phyloP scores from a whole-genome alignment of 2,797 vertebrate genomes.

The Cichlasoma orientale region DNA sequence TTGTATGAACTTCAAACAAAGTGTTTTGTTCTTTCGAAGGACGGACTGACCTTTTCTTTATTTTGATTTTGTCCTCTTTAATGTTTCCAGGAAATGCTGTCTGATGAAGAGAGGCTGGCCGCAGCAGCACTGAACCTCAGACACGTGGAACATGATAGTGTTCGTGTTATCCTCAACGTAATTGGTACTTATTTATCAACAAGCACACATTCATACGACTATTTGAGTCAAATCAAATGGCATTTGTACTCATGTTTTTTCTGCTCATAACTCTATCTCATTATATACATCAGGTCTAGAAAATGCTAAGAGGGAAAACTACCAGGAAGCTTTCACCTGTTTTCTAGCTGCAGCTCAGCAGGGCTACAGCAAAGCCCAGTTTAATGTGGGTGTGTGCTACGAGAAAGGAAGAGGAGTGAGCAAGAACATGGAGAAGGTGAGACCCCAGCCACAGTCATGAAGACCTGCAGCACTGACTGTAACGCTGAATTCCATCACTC shows the following conservation, averaged over 20 bases:
- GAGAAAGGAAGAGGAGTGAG: slow-evolving; percentile 88
- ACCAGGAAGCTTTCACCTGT: slow-evolving; percentile 84
- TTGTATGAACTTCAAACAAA: not conserved
- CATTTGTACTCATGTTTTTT: rapidly evolving
- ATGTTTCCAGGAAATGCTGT: slow-evolving; percentile 43
- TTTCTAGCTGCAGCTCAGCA: slow-evolving; percentile 88
- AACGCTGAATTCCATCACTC: not conserved
- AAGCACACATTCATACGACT: not conserved
- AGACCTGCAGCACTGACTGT: too few relatives aligned
- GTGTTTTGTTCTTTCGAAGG: not conserved
- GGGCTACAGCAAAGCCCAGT: slow-evolving; percentile 93
- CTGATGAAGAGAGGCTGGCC: slow-evolving; percentile 75
- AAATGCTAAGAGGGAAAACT: slow-evolving; percentile 77
- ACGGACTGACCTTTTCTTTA: not conserved
- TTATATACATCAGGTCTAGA: slow-evolving; percentile 82
- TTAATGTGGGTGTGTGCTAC: slow-evolving; percentile 91
- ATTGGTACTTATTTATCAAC: slow-evolving; percentile 70
- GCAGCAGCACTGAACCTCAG: slow-evolving; percentile 83
- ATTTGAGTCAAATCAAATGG: not conserved
- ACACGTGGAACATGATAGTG: slow-evolving; percentile 81
- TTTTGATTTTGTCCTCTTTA: not conserved
- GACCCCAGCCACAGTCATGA: rapidly evolving
- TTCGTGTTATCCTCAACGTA: slow-evolving; percentile 86
- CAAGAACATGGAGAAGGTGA: slow-evolving; percentile 84
- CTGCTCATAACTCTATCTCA: not conserved